phyloP scores from a whole-genome alignment of 92 coral and sea anemone species.

The Meandrina meandrites region DNA sequence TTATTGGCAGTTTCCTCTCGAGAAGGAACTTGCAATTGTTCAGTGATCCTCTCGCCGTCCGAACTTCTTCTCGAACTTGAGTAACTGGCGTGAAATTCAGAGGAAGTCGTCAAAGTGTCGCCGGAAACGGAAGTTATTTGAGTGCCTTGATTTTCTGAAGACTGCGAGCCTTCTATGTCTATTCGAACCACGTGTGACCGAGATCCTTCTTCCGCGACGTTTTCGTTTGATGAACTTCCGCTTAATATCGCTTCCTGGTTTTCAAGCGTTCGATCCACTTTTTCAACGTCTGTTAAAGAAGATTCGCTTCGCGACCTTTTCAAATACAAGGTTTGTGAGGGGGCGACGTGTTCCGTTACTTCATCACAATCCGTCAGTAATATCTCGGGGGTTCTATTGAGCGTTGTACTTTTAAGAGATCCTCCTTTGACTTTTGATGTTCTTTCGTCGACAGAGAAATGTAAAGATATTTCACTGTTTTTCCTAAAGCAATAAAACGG shows the following conservation, averaged over 20 bases:
- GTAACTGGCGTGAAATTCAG: not conserved
- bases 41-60: not conserved
- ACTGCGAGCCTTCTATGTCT: constrained; percentile 42
- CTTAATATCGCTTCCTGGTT: constrained; percentile 14
- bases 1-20: constrained; percentile 11
- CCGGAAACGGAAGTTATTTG: constrained; percentile 22
- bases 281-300: constrained; percentile 50
- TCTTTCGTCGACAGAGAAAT: constrained; percentile 49
- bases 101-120: not conserved
- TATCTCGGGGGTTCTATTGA: constrained; percentile 49
- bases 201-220: constrained; percentile 18
- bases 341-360: constrained; percentile 19
- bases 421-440: constrained; percentile 41
- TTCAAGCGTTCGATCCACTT: constrained; percentile 30
- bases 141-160: constrained; percentile 30
- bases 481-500: constrained; percentile 42
- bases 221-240: constrained; percentile 35
- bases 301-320: constrained; percentile 50
- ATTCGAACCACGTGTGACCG: constrained; percentile 37
- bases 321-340: constrained; percentile 10
- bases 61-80: not conserved
- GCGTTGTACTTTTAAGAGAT: constrained; percentile 14
- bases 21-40: constrained; percentile 31
- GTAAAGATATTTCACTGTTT: constrained; percentile 66
- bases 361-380: constrained; percentile 59